Evolutionary conservation across 2,113 vertebrate genomes (phyloP).

Genomic region (Chionodraco myersi): DNA sequence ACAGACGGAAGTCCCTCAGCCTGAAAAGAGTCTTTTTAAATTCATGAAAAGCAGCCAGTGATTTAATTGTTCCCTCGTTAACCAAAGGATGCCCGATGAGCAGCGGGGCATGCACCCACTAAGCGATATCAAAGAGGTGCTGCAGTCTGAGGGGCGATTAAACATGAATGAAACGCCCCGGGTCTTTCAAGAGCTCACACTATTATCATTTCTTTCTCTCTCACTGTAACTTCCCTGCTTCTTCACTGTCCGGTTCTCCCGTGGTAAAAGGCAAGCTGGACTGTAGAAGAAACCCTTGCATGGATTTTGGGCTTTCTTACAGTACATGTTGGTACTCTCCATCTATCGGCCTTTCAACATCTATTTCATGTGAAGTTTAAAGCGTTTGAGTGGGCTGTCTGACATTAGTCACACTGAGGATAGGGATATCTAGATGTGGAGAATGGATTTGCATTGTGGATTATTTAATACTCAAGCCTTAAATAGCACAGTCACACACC

Average conservation of each 20-base stretch:
- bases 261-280: not conserved
- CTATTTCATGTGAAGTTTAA: not conserved
- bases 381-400: not conserved
- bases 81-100: conserved; percentile 13
- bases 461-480: conserved; percentile 1
- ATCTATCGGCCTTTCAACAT: not conserved
- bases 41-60: conserved; percentile 2
- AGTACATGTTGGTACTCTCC: not conserved
- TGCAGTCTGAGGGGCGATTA: conserved; percentile 35
- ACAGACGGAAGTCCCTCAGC: not conserved
- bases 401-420: not conserved
- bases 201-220: not conserved
- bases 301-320: not conserved
- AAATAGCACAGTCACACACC: not conserved
- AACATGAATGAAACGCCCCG: conserved; percentile 33
- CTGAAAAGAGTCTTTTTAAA: not conserved
- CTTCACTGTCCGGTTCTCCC: not conserved
- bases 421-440: not conserved
- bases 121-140: conserved; percentile 37
- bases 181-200: not conserved
- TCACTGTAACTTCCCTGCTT: not conserved
- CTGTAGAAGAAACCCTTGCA: not conserved
- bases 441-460: not conserved
- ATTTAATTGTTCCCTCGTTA: conserved; percentile 33
- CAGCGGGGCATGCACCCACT: conserved; percentile 18